Percentiles rank a stretch among this genome's conserved stretches.
Conservation (phyloP, 1,140 invertebrate genomes). For the Myzus persicae region DNA sequence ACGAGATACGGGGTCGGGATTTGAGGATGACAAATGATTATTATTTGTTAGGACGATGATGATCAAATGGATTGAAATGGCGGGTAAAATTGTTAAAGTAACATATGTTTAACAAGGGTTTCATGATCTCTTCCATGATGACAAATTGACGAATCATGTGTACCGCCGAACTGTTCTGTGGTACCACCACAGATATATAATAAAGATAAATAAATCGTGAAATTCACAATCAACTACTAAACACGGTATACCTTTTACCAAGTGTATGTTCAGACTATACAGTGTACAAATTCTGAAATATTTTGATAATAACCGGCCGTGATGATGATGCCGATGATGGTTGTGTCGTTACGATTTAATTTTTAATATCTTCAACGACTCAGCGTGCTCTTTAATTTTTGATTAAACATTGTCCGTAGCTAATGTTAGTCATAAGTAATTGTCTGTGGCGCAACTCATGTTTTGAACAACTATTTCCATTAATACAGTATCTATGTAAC, state of each 20-base stretch:
- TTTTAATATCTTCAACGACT: background rate
- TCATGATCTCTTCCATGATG: background rate
- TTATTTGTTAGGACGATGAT: background rate
- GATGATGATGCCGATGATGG: background rate
- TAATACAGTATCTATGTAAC: too few relatives aligned
- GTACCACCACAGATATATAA: too few relatives aligned
- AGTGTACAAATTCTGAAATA: background rate
- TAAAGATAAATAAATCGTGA: too few relatives aligned
- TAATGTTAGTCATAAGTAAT: too few relatives aligned
- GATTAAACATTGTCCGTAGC: background rate
- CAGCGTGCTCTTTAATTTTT: background rate
- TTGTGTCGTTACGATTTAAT: background rate
- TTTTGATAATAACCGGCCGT: slow-evolving; percentile 18
- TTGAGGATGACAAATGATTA: too few relatives aligned
- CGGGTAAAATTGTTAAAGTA: slow-evolving; percentile 11
- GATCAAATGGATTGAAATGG: slow-evolving; percentile 21
- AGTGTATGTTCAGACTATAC: too few relatives aligned
- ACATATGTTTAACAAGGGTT: background rate
- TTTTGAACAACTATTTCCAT: background rate
- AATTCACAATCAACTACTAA: too few relatives aligned
- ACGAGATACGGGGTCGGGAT: background rate
- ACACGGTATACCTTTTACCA: too few relatives aligned
- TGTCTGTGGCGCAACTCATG: background rate
- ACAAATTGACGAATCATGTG: background rate
- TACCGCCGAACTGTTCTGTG: too few relatives aligned